Conservation (phyloP, 2,113 vertebrate genomes). For the Pelmatolapia mariae region DNA sequence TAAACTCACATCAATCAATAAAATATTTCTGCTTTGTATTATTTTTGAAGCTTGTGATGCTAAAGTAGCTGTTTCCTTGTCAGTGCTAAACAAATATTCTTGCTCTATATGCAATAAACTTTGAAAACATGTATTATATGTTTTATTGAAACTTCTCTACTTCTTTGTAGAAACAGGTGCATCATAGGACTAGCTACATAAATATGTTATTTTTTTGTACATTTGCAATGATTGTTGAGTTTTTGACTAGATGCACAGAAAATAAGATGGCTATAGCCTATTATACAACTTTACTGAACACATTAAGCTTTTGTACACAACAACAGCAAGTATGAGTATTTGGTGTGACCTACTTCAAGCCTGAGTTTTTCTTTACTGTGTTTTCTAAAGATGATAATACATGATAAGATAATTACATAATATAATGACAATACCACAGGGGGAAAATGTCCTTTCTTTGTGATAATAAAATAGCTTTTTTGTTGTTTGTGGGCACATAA, state of each 20-base stretch:
- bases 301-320: neutral
- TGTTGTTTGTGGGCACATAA: neutral
- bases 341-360: neutral
- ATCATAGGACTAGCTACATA: neutral
- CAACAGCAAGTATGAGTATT: neutral
- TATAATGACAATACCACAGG: neutral
- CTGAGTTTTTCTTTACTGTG: neutral
- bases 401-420: neutral
- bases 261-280: neutral
- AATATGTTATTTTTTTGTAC: neutral
- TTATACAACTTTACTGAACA: neutral
- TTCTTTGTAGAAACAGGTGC: neutral
- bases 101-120: neutral
- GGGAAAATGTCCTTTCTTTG: accelerated
- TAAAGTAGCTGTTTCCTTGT: neutral
- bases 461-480: no score
- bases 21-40: neutral
- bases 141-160: neutral
- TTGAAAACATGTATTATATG: neutral
- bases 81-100: neutral
- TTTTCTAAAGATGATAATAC: neutral
- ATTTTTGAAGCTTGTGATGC: neutral
- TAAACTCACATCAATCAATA: neutral
- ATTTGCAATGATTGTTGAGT: neutral
- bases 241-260: neutral